Evolutionary conservation across 2,888 invertebrate genomes (phyloP), one percentile per base, ranked within the genome.

Genomic region (Agrochola litura): DNA sequence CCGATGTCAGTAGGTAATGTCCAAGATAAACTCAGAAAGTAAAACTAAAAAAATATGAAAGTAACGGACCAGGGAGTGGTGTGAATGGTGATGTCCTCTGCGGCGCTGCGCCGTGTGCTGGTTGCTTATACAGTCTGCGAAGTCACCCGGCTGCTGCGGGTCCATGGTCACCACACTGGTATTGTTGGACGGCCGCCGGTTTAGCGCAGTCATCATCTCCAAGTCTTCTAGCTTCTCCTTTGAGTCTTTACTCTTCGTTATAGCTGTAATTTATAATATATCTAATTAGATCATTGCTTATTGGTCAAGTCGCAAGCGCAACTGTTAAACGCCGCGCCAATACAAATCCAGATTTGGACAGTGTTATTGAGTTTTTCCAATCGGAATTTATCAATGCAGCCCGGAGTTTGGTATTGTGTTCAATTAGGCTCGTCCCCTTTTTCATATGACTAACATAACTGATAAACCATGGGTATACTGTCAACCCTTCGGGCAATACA

Each of bases 161-260:
- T 97, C 97, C 89, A 97, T 89, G 2, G 96, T 96, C 71, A 97
- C 96, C 73, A 97, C 93, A 74, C 95, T 96, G 2, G 95, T 95
- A 4, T 95, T 96, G 82, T 95, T 94, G 25, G 95, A 94, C 10
- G 94, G 92, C 81, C 95, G 92, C 87, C 95, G 91, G 88, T 95
- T 95, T 56, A 96, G 87, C 8, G 96, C 96, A 1, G 95, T 94
- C 95, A 96, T 96, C 96, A 96, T 95, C 82, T 97, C 96, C 79
- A 96, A 87, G 79, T 97, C 97, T 88, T 97, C 97, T 37, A 97
- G 90, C 64, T 97, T 97, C 87, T 97, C 97, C 83, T 97, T 97
- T 0, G 97, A 97, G 76, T 97, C 97, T 91, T 97, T 97, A 71
- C 95, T 94, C 85, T 97, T 97, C 73, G 97, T 97, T 92, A 97